A percentile compares a stretch with the other conserved stretches of the same genome.
These are phyloP conservation scores for Apodemia mormo DNA, from an alignment of 2,888 invertebrate genomes.

Conservation along the genomic window DNA sequence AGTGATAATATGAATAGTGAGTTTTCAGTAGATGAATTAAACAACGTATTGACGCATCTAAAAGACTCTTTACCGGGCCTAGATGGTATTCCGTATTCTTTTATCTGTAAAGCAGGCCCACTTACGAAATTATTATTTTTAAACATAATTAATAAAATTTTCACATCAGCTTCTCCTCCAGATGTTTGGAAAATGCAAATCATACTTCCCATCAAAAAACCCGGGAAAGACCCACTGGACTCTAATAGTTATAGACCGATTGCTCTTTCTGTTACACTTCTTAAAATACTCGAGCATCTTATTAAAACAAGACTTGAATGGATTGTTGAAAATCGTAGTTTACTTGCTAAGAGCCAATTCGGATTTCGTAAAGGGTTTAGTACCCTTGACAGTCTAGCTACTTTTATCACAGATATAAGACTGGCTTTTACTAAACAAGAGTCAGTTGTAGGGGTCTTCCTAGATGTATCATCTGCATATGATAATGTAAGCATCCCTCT, in stretches of 20 bases:
- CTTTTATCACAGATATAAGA: background rate
- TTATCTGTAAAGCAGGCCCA: background rate
- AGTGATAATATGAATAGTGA: background rate
- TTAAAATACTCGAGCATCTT: background rate
- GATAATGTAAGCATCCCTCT: background rate
- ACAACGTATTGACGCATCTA: background rate
- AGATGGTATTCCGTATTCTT: background rate
- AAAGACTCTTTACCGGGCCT: background rate
- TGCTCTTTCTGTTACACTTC: background rate
- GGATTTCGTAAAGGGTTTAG: background rate
- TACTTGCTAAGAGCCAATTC: background rate
- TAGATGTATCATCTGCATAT: background rate
- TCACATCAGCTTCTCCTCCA: background rate
- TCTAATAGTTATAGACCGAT: background rate
- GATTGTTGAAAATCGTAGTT: background rate
- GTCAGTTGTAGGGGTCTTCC: background rate
- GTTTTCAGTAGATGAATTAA: background rate
- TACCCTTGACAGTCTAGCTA: too few relatives aligned
- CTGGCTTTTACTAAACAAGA: background rate
- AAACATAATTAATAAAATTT: background rate
- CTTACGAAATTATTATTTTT: background rate
- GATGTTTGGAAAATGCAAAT: background rate
- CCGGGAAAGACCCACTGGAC: background rate
- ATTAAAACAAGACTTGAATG: background rate
- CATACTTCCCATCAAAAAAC: background rate